Evolutionary conservation across 2,113 vertebrate genomes (phyloP), one percentile per base, ranked within the genome.

Genomic region (Dromas ardeola): DNA sequence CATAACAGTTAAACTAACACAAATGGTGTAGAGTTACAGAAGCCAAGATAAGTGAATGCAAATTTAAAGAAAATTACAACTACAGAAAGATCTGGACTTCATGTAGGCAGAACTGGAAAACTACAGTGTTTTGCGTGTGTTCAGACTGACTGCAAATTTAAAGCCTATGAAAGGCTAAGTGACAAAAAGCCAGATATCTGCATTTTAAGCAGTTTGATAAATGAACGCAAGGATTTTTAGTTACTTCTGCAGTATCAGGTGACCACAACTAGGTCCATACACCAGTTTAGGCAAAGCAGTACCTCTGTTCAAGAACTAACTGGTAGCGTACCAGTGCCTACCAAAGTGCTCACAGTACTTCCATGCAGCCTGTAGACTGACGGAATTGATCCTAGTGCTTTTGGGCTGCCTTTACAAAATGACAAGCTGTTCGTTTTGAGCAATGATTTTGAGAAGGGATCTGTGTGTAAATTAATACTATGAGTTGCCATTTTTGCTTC

Each of bases 321-420:
- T 10, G 15, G 13, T 1, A 61, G 43, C 0, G 3, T n/a, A 52
- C 11, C 70, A 38, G 25, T 6, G 15, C 13, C 36, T 53, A 30
- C 8, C 18, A 5, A 55, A 70, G 78, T 1, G 16, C 25, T 32
- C 7, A 34, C 8, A 36, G 50, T 6, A n/a, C 4, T 29, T 17
- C 29, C 67, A 23, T 0, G 4, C 17, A 73, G 58, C 45, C 52
- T 55, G 21, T 17, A 36, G 29, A 55, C 18, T 56, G 40, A 63
- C 55, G 49, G 62, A 77, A 88, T 7, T 21, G 16, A 56, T 12
- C 53, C 32, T 1, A 47, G 67, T 25, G 26, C 23, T 70, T 73
- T 26, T 65, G 22, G 9, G 45, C 7, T 38, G 9, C 49, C 45
- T 49, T 34, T 40, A 30, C 0, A 5, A 38, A 79, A 81, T 4